Percentiles rank a stretch among this genome's conserved stretches.
These are phyloP conservation scores for Chascanopsetta lugubris DNA, from an alignment of 2,113 vertebrate species.

Conservation along the genomic window DNA sequence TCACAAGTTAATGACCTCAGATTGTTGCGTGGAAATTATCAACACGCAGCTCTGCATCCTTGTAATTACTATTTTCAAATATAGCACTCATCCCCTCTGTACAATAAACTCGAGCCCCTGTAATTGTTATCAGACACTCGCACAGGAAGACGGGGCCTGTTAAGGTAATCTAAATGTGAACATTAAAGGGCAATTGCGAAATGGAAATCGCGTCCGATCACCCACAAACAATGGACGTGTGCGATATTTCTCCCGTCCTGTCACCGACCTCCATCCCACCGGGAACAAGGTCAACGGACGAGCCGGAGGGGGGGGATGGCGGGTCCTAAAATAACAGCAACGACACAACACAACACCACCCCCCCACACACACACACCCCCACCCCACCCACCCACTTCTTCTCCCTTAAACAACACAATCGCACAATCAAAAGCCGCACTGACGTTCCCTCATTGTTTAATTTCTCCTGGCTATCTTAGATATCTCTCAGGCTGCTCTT, in stretches of 20 bases:
- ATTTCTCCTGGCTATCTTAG: slow-evolving; percentile 86
- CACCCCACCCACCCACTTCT: neutral
- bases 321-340: slow-evolving; percentile 86
- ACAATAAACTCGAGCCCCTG: slow-evolving; percentile 72
- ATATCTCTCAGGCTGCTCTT: slow-evolving; percentile 87
- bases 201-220: slow-evolving; percentile 74
- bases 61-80: slow-evolving; percentile 29
- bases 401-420: slow-evolving; percentile 84
- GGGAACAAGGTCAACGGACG: slow-evolving; percentile 79
- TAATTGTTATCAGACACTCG: slow-evolving; percentile 73
- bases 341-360: too few relatives aligned
- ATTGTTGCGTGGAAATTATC: slow-evolving; percentile 12
- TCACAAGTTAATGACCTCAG: neutral
- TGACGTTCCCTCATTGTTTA: slow-evolving; percentile 86
- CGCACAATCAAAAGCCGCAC: slow-evolving; percentile 85
- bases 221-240: slow-evolving; percentile 82
- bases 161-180: slow-evolving; percentile 65
- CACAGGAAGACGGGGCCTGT: slow-evolving; percentile 62
- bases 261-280: slow-evolving; percentile 70
- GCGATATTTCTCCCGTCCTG: slow-evolving; percentile 69
- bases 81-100: slow-evolving; percentile 29
- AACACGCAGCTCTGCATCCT: neutral
- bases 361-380: neutral
- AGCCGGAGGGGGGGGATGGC: slow-evolving; percentile 65
- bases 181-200: slow-evolving; percentile 54